Evolutionary conservation across 2,113 vertebrate genomes (phyloP), one percentile per base, ranked within the genome.

Genomic region (Macaca nemestrina): DNA sequence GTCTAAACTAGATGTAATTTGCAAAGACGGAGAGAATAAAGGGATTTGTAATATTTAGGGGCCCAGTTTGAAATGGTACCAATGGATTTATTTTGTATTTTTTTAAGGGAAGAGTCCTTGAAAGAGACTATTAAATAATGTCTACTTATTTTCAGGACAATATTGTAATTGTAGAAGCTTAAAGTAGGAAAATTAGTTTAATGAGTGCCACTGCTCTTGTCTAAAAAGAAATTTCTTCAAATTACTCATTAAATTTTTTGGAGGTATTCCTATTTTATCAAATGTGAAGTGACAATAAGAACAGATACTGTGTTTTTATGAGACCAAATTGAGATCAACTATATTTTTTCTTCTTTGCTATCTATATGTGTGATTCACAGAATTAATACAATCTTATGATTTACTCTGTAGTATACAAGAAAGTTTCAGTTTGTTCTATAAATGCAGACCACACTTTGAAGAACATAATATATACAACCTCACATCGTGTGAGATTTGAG

Each of bases 161-260:
- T 79, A 30, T 73, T 73, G 23, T 18, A 92, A 70, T 89, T 96
- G 32, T 64, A 52, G 88, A 97, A 95, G 48, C 17, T 78, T 75
- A 76, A 84, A 94, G 40, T 78, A 94, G 88, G 79, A 80, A 45
- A 48, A 52, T 73, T 32, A 70, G 25, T 72, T 96, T 96, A 52
- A 86, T 40, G n/a, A 90, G 12, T 85, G 20, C 1, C 45, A 50
- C 64, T 72, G 17, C 17, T 88, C 32, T 87, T 95, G 3, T 43
- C 64, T 96, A 94, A 98, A 97, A 88, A 86, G 27, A 94, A 96
- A 30, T 73, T n/a, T 17, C 50, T 90, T 95, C 64, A 73, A 70
- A 70, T 87, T 55, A 82, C 13, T 23, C 22, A 30, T 76, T 92
- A 83, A 92, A 38, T n/a, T 4, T 81, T 81, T 95, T 80, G 48